Conservation (phyloP, 2,797 vertebrate species). For the Enteromius fasciolatus region DNA sequence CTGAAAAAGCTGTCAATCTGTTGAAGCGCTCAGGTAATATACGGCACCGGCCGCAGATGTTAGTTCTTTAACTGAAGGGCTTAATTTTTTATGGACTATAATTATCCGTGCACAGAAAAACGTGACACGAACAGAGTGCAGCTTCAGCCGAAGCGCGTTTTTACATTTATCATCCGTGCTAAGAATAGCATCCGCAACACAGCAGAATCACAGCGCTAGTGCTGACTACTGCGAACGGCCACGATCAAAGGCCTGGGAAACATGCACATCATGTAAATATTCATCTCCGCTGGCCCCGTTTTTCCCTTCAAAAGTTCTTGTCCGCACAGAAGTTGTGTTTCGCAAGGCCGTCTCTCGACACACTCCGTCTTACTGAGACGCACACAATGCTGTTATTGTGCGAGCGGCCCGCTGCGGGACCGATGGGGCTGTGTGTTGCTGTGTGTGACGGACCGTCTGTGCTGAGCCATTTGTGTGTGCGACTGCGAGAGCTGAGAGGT, state of each 20-base stretch:
- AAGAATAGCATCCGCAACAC: conserved; percentile 32
- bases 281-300: conserved; percentile 6
- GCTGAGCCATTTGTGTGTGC: conserved; percentile 18
- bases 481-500: conserved; percentile 17
- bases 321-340: conserved; percentile 1
- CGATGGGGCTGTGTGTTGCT: background rate
- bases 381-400: conserved; percentile 43
- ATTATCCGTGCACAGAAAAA: conserved; percentile 14
- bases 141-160: conserved; percentile 4
- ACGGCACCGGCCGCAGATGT: conserved; percentile 2
- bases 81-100: conserved; percentile 26
- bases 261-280: conserved; percentile 41
- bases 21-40: conserved; percentile 2
- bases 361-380: background rate
- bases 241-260: conserved; percentile 27
- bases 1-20: background rate
- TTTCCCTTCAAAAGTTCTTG: conserved; percentile 9
- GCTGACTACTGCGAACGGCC: conserved; percentile 35
- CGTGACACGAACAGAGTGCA: conserved; percentile 5
- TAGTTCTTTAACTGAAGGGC: conserved; percentile 19
- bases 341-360: background rate
- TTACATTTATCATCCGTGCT: conserved; percentile 41
- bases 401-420: background rate
- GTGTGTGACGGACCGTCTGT: conserved; percentile 31
- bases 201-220: conserved; percentile 32